A percentile compares a stretch with the other conserved stretches of the same genome.
phyloP scores from a whole-genome alignment of 2,797 vertebrate genomes.

The Bufotes viridis region DNA sequence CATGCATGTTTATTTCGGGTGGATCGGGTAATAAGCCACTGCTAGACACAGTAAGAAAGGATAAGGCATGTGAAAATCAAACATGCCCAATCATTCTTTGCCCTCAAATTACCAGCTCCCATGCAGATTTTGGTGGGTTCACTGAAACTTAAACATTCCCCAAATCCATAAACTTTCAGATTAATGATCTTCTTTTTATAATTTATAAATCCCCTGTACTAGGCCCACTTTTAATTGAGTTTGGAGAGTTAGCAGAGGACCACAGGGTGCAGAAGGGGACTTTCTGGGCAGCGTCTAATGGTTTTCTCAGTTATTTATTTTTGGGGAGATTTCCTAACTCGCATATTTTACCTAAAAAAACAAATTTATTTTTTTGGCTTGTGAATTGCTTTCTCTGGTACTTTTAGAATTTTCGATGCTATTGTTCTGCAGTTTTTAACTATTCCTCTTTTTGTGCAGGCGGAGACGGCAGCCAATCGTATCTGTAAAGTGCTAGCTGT shows the following conservation, averaged over 20 bases:
- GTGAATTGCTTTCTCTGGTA: not conserved
- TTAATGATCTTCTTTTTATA: too few species aligned
- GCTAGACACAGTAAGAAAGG: not conserved
- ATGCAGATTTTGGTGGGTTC: not conserved
- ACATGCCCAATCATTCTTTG: not conserved
- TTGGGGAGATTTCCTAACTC: slow-evolving; percentile 12
- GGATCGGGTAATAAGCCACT: too few species aligned
- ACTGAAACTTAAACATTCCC: too few species aligned
- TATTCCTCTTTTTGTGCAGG: slow-evolving; percentile 75
- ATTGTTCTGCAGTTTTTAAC: not conserved
- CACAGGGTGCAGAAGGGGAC: not conserved
- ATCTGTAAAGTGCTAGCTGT: slow-evolving; percentile 99
- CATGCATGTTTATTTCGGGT: too few species aligned
- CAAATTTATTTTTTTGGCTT: not conserved
- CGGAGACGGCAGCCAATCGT: slow-evolving; percentile 96
- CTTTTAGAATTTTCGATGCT: not conserved
- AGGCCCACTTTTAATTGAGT: too few species aligned
- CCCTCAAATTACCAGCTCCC: not conserved
- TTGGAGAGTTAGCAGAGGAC: not conserved
- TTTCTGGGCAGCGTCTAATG: not conserved
- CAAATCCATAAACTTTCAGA: too few species aligned
- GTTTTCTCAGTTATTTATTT: not conserved
- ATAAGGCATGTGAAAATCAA: not conserved
- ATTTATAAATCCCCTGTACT: too few species aligned
- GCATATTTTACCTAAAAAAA: not conserved